These are phyloP conservation scores for Drosophila ohnishii DNA, from an alignment of 1,140 invertebrate species.

Conservation along the genomic window DNA sequence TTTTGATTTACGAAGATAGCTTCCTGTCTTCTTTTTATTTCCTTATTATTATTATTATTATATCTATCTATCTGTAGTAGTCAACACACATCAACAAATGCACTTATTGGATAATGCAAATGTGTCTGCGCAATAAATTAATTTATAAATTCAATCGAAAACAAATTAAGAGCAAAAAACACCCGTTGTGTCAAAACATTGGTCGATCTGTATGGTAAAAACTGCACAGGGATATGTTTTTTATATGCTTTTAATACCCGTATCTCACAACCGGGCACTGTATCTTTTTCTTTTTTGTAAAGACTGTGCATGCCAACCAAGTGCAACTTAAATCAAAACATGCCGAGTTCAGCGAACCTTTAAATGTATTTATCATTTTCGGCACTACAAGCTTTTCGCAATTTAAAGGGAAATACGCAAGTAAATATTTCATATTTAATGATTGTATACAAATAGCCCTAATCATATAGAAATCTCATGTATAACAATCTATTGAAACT, in stretches of 20 bases:
- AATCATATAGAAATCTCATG: not conserved
- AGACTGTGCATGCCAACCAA: not conserved
- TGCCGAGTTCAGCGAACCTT: conserved; percentile 12
- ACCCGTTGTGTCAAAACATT: too few relatives aligned
- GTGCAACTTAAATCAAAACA: conserved; percentile 27
- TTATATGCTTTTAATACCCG: not conserved
- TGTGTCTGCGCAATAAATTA: not conserved
- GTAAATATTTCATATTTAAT: conserved; percentile 13
- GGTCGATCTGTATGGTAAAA: not conserved
- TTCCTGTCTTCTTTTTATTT: too few relatives aligned
- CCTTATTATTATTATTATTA: too few relatives aligned
- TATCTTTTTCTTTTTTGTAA: not conserved
- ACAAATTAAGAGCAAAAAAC: not conserved
- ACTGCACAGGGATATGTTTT: not conserved
- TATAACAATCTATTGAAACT: conserved; percentile 4
- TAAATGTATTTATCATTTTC: not conserved
- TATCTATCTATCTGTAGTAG: too few relatives aligned
- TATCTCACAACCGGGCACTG: not conserved
- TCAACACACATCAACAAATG: too few relatives aligned
- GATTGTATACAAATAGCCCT: conserved; percentile 11
- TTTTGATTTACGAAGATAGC: too few relatives aligned
- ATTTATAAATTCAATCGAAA: not conserved
- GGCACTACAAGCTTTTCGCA: not conserved
- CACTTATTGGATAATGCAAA: not conserved
- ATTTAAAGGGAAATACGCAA: not conserved